phyloP scores from a whole-genome alignment of 1,140 invertebrate species.

The Portunus trituberculatus region DNA sequence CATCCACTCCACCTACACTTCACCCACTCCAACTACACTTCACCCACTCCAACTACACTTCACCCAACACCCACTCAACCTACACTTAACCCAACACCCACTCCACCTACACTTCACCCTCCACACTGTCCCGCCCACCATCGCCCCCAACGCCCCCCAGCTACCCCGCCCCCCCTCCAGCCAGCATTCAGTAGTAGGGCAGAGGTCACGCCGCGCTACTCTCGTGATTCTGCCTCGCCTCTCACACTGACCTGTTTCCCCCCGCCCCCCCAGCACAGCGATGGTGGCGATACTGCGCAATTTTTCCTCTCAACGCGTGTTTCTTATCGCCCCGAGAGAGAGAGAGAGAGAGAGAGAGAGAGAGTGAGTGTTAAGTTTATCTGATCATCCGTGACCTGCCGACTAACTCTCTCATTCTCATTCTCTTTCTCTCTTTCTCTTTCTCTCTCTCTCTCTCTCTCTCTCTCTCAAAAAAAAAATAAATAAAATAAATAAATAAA shows the following conservation, averaged over 20 bases:
- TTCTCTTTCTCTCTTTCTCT: background rate
- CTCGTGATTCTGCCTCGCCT: background rate
- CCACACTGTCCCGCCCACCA: background rate
- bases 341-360: background rate
- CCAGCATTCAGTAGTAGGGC: background rate
- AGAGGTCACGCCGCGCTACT: background rate
- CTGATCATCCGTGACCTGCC: background rate
- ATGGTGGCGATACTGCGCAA: background rate
- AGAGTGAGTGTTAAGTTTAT: background rate
- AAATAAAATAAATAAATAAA: too few relatives aligned
- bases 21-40: too few relatives aligned
- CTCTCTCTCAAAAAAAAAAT: too few relatives aligned
- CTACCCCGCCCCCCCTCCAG: too few relatives aligned
- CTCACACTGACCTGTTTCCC: background rate
- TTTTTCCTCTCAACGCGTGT: background rate
- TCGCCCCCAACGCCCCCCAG: background rate
- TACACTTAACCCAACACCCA: too few relatives aligned
- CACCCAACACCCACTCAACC: too few relatives aligned
- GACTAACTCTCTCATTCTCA: background rate
- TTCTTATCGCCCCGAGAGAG: background rate
- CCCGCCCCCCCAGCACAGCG: background rate
- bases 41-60: too few relatives aligned
- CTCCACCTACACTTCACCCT: too few relatives aligned
- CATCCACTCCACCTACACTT: too few relatives aligned
- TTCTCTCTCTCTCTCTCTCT: background rate